Evolutionary conservation across 2,113 vertebrate genomes (phyloP).

Genomic region (Microtus oregoni): DNA sequence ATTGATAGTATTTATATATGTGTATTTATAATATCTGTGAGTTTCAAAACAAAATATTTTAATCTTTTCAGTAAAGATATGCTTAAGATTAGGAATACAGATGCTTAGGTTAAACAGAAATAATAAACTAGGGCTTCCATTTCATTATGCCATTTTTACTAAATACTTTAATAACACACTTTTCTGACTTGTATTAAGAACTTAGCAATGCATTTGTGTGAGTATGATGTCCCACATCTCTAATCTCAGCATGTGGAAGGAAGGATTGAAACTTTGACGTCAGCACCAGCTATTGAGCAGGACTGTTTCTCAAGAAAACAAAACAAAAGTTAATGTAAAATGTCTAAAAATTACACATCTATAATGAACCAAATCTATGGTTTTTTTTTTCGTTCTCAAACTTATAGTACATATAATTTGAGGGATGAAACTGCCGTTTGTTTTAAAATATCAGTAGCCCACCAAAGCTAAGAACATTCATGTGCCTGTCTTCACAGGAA

Average conservation of each 20-base stretch:
- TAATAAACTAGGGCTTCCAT: not conserved
- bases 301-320: not conserved
- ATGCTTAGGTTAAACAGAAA: not conserved
- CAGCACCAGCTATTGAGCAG: not conserved
- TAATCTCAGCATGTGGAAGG: not conserved
- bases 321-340: not conserved
- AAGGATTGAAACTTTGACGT: not conserved
- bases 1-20: not conserved
- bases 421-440: not conserved
- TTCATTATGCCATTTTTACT: not conserved
- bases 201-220: not conserved
- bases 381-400: conserved; percentile 36
- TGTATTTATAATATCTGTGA: not conserved
- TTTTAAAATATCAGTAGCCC: not conserved
- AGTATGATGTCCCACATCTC: not conserved
- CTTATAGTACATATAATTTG: not conserved
- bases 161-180: not conserved
- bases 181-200: not conserved
- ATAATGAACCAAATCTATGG: not conserved
- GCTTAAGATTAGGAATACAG: conserved; percentile 47
- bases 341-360: not conserved
- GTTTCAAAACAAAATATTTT: conserved; percentile 53
- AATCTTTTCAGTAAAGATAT: conserved; percentile 7
- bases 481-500: not conserved
- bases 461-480: not conserved